Conservation (phyloP, 2,888 invertebrate species). For the Pristionchus mayeri region DNA sequence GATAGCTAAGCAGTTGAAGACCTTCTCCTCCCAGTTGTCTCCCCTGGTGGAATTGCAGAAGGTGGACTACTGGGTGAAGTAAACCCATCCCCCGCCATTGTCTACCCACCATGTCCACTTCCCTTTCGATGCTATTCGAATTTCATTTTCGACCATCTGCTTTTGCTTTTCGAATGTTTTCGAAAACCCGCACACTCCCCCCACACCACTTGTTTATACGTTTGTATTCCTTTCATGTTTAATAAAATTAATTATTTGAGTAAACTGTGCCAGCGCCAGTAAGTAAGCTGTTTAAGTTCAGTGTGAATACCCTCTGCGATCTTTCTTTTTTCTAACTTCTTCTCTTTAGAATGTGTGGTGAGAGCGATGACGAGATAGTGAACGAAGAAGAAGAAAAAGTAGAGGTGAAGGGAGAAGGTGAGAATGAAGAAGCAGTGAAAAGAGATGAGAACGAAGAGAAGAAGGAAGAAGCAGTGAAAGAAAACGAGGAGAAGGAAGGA, state of each 20-base stretch:
- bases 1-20: conserved; percentile 59
- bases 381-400: conserved; percentile 23
- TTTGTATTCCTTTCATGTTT: not conserved
- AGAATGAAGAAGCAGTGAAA: conserved; percentile 21
- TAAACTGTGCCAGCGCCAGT: too few relatives aligned
- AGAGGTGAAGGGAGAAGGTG: not conserved
- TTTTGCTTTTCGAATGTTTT: not conserved
- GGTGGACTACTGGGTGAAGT: conserved; percentile 64
- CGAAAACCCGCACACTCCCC: not conserved
- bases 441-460: too few relatives aligned
- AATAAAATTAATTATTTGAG: not conserved
- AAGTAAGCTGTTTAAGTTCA: not conserved
- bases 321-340: not conserved
- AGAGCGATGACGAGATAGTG: not conserved
- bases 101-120: too few relatives aligned
- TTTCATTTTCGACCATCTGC: not conserved
- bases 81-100: too few relatives aligned
- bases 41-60: conserved; percentile 65
- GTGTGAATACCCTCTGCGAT: not conserved
- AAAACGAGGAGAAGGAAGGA: conserved; percentile 16
- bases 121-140: too few relatives aligned
- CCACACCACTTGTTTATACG: not conserved
- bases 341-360: conserved; percentile 13
- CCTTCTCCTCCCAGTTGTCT: conserved; percentile 62
- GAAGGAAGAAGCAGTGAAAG: too few relatives aligned